Conservation (phyloP, 2,888 invertebrate genomes). For the Caenorhabditis doughertyi region DNA sequence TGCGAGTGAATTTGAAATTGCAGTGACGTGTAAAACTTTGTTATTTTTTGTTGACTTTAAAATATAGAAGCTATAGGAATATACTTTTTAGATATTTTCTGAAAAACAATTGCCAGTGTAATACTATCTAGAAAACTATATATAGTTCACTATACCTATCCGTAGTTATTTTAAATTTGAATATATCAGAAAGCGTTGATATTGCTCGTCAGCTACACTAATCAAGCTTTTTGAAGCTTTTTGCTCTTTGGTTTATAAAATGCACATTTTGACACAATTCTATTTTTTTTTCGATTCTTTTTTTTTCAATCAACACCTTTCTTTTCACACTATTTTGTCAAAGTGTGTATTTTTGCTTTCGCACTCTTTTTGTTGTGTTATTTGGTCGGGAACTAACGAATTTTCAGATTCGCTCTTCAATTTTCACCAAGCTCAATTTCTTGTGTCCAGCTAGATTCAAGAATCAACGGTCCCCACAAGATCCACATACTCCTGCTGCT, state of each 20-base stretch:
- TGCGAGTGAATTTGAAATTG: constrained; percentile 56
- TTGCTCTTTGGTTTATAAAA: constrained; percentile 57
- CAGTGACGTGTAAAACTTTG: constrained; percentile 54
- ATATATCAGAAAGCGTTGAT: constrained; percentile 27
- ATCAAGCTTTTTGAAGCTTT: constrained; percentile 55
- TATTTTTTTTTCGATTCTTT: background rate
- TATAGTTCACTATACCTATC: constrained; percentile 9
- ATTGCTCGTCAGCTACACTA: constrained; percentile 62
- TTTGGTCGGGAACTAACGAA: background rate
- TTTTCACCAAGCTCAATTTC: constrained; percentile 63
- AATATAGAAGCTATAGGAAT: background rate
- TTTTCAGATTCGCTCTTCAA: constrained; percentile 64
- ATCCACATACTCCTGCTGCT: constrained; percentile 56
- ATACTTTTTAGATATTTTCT: background rate
- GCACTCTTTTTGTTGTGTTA: constrained; percentile 13
- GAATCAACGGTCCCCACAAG: constrained; percentile 47
- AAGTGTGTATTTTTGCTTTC: constrained; percentile 58
- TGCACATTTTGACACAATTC: constrained; percentile 48
- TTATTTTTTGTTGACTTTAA: constrained; percentile 31
- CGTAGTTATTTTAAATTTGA: constrained; percentile 11
- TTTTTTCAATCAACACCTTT: constrained; percentile 13
- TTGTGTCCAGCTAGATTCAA: constrained; percentile 64
- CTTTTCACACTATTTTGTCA: constrained; percentile 36
- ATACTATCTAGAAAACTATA: constrained; percentile 14
- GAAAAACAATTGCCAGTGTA: constrained; percentile 10